These are phyloP conservation scores for Zaprionus vittiger DNA, from an alignment of 1,140 invertebrate genomes.

Conservation along the genomic window DNA sequence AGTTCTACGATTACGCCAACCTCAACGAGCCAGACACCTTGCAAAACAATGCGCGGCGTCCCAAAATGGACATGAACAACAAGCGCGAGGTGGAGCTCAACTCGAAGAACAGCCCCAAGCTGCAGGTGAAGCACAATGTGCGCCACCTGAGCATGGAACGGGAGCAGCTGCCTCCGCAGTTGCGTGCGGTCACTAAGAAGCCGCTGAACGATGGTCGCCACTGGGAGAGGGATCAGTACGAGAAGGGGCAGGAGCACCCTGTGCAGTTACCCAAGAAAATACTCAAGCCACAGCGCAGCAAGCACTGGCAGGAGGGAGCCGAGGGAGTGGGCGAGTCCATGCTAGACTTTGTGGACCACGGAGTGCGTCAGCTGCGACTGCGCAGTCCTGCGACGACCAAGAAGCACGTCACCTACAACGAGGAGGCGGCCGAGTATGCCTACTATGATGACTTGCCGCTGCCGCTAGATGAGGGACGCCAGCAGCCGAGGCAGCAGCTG, in stretches of 20 bases:
- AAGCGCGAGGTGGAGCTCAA: slow-evolving; percentile 78
- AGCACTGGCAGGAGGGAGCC: slow-evolving; percentile 26
- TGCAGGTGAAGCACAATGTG: slow-evolving; percentile 77
- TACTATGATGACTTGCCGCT: slow-evolving; percentile 57
- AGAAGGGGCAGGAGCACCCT: slow-evolving; percentile 28
- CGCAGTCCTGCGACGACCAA: slow-evolving; percentile 59
- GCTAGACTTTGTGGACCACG: slow-evolving; percentile 55
- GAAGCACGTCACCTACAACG: slow-evolving; percentile 78
- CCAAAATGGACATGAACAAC: slow-evolving; percentile 80
- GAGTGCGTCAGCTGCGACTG: slow-evolving; percentile 55
- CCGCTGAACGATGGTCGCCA: slow-evolving; percentile 55
- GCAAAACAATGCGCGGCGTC: slow-evolving; percentile 67
- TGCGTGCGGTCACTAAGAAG: slow-evolving; percentile 56
- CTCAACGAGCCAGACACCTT: slow-evolving; percentile 53
- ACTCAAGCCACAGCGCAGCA: slow-evolving; percentile 48
- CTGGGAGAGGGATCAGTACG: slow-evolving; percentile 22
- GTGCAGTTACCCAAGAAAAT: slow-evolving; percentile 56
- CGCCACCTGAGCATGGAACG: slow-evolving; percentile 64
- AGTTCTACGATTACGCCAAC: slow-evolving; percentile 76
- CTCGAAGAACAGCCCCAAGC: slow-evolving; percentile 76
- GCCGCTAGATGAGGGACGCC: slow-evolving; percentile 15
- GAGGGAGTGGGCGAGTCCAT: slow-evolving; percentile 35
- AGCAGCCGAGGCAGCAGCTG: slow-evolving; percentile 27
- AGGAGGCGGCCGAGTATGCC: slow-evolving; percentile 67
- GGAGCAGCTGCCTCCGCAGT: slow-evolving; percentile 19